Conservation (phyloP, 2,113 vertebrate species). For the Chaetodon auriga region DNA sequence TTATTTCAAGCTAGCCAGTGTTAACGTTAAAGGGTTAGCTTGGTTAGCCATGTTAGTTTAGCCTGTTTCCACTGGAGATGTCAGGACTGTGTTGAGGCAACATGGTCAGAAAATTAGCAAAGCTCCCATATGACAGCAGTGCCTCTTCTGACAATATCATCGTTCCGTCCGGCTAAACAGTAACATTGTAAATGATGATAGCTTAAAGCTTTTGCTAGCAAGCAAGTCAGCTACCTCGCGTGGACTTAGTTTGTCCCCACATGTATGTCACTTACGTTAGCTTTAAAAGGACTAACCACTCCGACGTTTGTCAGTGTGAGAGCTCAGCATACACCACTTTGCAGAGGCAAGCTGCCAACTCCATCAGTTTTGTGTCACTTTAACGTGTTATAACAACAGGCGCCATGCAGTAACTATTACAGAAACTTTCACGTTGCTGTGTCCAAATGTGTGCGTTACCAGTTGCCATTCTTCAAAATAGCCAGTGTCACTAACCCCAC, state of each 20-base stretch:
- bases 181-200: background rate
- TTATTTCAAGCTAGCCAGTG: slow-evolving; percentile 42
- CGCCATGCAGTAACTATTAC: background rate
- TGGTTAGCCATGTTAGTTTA: slow-evolving; percentile 69
- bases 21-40: slow-evolving; percentile 60
- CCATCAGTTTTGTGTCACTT: background rate
- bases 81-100: slow-evolving; percentile 46
- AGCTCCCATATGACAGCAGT: slow-evolving; percentile 16
- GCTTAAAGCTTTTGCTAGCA: slow-evolving; percentile 28
- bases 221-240: slow-evolving; percentile 16
- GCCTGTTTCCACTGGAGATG: slow-evolving; percentile 53
- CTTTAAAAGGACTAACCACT: slow-evolving; percentile 45
- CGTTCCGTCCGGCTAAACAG: background rate
- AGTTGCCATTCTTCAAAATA: background rate
- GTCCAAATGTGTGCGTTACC: background rate
- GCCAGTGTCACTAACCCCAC: no score
- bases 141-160: background rate
- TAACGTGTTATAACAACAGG: background rate
- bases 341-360: background rate
- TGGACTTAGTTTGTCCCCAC: slow-evolving; percentile 27
- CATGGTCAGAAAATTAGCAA: slow-evolving; percentile 56
- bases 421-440: background rate
- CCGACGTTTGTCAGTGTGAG: background rate
- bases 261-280: slow-evolving; percentile 4
- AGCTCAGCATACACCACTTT: background rate